Evolutionary conservation across 2,797 vertebrate genomes (phyloP).

Genomic region (Pteronotus mesoamericanus): DNA sequence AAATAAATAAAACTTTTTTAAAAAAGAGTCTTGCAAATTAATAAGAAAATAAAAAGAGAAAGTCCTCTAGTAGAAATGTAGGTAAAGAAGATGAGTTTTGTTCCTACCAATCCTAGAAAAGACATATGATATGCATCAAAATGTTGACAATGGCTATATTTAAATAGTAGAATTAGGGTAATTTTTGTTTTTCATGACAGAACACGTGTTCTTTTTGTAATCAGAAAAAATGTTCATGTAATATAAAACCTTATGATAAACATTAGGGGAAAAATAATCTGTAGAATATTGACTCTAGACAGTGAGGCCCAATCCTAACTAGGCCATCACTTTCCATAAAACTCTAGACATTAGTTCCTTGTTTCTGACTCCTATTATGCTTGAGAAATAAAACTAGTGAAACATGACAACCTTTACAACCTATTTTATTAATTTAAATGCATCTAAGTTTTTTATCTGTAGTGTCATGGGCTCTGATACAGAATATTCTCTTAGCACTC

Average conservation of each 20-base stretch:
- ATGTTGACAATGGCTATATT: background rate
- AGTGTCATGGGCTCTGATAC: background rate
- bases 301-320: background rate
- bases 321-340: background rate
- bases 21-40: too few species aligned
- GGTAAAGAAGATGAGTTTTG: background rate
- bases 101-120: background rate
- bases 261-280: background rate
- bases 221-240: background rate
- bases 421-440: background rate
- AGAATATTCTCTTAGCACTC: background rate
- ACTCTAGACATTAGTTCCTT: background rate
- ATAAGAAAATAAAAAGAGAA: background rate
- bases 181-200: constrained; percentile 23
- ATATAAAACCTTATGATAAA: background rate
- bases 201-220: background rate
- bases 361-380: background rate
- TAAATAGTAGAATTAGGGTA: background rate
- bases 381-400: constrained; percentile 11
- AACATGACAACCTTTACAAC: background rate
- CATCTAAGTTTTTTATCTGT: background rate
- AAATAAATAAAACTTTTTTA: too few species aligned
- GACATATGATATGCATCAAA: background rate
- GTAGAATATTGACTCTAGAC: background rate
- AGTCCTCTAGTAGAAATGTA: background rate